Percentiles rank a stretch among this genome's conserved stretches.
Conservation (phyloP, 2,797 vertebrate species). For the Cygnus olor region DNA sequence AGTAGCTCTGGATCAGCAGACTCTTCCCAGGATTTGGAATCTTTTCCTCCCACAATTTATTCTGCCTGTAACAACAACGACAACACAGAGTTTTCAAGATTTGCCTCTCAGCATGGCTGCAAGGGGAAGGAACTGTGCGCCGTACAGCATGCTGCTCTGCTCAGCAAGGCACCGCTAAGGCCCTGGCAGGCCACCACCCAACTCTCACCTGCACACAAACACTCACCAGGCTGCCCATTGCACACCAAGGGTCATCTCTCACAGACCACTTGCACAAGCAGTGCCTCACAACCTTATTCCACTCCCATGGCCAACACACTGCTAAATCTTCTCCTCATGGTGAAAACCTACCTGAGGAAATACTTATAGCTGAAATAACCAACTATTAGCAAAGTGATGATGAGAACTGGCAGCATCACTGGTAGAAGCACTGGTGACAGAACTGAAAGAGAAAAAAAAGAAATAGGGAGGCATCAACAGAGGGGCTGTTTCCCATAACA, state of each 20-base stretch:
- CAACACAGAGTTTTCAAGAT: too few species aligned
- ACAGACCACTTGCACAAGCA: neutral
- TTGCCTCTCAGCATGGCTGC: too few species aligned
- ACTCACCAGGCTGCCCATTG: neutral
- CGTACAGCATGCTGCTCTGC: neutral
- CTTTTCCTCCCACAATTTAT: too few species aligned
- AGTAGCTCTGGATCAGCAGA: constrained; percentile 2
- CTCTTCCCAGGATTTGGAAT: too few species aligned
- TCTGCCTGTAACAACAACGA: too few species aligned
- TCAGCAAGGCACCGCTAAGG: rapidly evolving
- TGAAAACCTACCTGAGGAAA: constrained; percentile 63
- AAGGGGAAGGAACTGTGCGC: neutral
- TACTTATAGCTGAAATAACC: constrained; percentile 36
- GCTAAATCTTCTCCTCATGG: neutral
- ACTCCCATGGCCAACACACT: neutral
- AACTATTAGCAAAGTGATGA: neutral
- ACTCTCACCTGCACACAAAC: neutral
- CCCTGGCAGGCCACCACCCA: neutral
- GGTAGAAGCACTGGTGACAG: constrained; percentile 29
- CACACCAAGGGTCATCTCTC: neutral
- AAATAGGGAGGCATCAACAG: neutral
- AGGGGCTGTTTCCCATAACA: neutral
- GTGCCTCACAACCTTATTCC: neutral
- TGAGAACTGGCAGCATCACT: neutral
- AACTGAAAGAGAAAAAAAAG: constrained; percentile 42